Conservation (phyloP, 1,140 invertebrate genomes). For the Trichomalopsis sarcophagae region DNA sequence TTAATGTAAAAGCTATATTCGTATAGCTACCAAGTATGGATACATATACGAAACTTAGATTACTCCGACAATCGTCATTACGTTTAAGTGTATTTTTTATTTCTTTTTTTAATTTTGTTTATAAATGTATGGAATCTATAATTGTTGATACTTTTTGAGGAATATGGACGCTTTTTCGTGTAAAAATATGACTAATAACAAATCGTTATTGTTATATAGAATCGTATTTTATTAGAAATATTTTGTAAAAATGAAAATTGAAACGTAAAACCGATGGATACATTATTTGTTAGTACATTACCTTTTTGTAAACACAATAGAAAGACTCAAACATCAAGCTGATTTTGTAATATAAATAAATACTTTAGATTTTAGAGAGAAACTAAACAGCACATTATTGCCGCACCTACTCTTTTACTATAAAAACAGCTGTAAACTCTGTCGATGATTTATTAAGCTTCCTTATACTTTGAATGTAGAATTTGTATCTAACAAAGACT, state of each 20-base stretch:
- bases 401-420: too few species aligned
- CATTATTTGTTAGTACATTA: not conserved
- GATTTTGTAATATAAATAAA: not conserved
- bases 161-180: not conserved
- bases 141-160: not conserved
- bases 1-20: not conserved
- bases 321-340: not conserved
- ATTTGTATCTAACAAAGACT: not conserved
- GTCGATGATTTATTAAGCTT: not conserved
- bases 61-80: slow-evolving; percentile 5
- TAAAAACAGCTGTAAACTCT: too few species aligned
- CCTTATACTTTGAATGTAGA: not conserved
- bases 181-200: not conserved
- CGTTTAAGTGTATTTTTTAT: slow-evolving; percentile 17
- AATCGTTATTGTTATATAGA: too few species aligned
- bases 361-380: not conserved
- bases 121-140: not conserved
- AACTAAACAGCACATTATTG: not conserved
- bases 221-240: too few species aligned
- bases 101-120: not conserved
- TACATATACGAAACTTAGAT: not conserved
- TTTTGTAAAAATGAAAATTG: not conserved
- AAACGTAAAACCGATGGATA: not conserved
- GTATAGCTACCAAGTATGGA: not conserved
- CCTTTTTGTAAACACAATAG: not conserved